Evolutionary conservation across 2,888 invertebrate genomes (phyloP), one percentile per base, ranked within the genome.

Genomic region (Hipparchia semele): DNA sequence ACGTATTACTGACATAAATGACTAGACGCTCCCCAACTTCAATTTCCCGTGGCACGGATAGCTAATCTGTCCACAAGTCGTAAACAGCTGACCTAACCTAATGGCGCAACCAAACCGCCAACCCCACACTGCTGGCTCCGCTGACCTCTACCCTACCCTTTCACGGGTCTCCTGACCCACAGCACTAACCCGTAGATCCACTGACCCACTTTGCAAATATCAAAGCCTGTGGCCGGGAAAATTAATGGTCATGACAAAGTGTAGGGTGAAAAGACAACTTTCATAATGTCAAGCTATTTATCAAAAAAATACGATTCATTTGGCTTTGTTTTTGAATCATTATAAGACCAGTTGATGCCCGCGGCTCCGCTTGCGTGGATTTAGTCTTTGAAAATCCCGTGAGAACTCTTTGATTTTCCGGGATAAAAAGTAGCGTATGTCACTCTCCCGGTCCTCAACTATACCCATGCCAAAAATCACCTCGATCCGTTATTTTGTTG

Each of bases 131-230:
- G 78, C 51, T 75, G 80, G 86, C 84, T 82, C 78, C 72, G 83
- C 79, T 87, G 86, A 86, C 88, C 86, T 84, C 85, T 86, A 81
- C 80, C 75, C 70, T 80, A 80, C 81, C 82, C 82, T 81, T 23
- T 33, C 23, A 23, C 59, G 59, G 59, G 59, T 68, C 59, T 60
- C 58, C 68, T 49, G 68, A 68, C 68, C 68, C 46, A 58, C 12
- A 49, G 10, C 6, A 33, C 58, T 13, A 49, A 7, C 59, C 59
- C 68, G 59, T 68, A 46, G 46, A 13, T 82, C 81, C 79, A 74
- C 76, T 83, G 87, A 86, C 87, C 88, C 84, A 86, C 80, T 68
- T 85, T 86, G 81, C 79, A 86, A 89, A 89, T 88, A 86, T 84
- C 87, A 86, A 83, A 67, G 69, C 71, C 72, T 75, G 75, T 73